phyloP scores from a whole-genome alignment of 2,113 vertebrate genomes.

The western clawed frog (Xenopus tropicalis) region DNA sequence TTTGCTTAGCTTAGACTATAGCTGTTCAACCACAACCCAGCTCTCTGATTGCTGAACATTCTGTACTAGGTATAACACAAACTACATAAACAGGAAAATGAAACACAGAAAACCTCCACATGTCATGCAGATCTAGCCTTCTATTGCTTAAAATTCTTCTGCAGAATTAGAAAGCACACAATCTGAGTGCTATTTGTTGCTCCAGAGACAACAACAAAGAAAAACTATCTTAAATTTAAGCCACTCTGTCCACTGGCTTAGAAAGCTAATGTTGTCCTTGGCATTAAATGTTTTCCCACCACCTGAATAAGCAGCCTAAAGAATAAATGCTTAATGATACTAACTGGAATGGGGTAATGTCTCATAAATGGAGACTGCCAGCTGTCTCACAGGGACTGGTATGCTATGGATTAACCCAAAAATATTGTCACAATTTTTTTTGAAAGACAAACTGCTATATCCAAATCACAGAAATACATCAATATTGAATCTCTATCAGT shows the following conservation, averaged over 20 bases:
- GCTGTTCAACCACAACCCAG: too few species aligned
- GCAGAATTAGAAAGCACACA: background rate
- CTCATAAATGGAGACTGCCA: background rate
- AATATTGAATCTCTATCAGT: too few species aligned
- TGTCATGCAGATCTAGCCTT: too few species aligned
- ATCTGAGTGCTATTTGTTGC: background rate
- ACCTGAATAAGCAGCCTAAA: slow-evolving; percentile 3
- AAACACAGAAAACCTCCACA: too few species aligned
- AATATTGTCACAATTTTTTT: too few species aligned
- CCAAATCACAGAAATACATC: too few species aligned
- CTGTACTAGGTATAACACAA: too few species aligned
- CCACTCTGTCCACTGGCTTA: background rate
- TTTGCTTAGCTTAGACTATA: too few species aligned
- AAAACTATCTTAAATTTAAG: background rate
- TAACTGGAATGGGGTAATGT: background rate
- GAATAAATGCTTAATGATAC: background rate
- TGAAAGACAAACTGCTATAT: too few species aligned
- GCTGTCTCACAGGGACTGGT: background rate
- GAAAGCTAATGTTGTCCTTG: background rate
- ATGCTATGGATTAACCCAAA: background rate
- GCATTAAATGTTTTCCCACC: background rate
- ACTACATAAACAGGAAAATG: too few species aligned
- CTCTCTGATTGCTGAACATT: too few species aligned
- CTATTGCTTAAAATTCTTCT: too few species aligned
- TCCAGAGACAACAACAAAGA: background rate